Evolutionary conservation across 2,797 vertebrate genomes (phyloP), one percentile per base, ranked within the genome.

Genomic region (Fundulus diaphanus): DNA sequence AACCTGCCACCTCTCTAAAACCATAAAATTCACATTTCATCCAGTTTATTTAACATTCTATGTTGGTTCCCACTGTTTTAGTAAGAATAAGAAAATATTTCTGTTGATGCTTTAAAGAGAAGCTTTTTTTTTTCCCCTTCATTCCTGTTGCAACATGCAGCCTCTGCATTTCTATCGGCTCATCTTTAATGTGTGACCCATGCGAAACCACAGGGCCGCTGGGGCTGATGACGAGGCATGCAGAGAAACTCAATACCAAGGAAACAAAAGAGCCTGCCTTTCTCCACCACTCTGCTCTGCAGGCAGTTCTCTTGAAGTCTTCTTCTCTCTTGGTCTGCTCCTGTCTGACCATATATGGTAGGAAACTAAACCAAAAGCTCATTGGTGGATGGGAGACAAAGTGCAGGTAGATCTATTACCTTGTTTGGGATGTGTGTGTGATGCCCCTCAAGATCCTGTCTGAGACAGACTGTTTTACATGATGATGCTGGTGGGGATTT

Each of bases 281-380:
- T 63, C 48, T 82, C 78, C 80, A 68, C 73, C 78, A 76, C 81
- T 76, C 48, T 70, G 65, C 76, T 68, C 78, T 69, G 54, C 20
- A 16, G 13, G 68, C 70, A 33, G 16, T 76, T 72, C 71, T 72
- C 76, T 71, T 73, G 56, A 80, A 74, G 79, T 85, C 76, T 54
- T 71, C 74, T 49, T 73, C 46, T 68, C 71, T 81, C 48, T 56
- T 22, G 20, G 16, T 37, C 73, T 77, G 70, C 70, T 78, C 42
- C 82, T 80, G 20, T 92, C 68, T 93, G 84, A 88, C 95, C 93
- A 92, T 95, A 95, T 95, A 95, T 86, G 95, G 94, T 85, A 86
- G 85, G 68, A 82, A 90, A 83, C 75, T 81, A 68, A 80, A 77
- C 40, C 29, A 65, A 87, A 84, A 76, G 78, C 89, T 85, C 73